Conservation (phyloP, 2,113 vertebrate species). For the Podiceps cristatus region DNA sequence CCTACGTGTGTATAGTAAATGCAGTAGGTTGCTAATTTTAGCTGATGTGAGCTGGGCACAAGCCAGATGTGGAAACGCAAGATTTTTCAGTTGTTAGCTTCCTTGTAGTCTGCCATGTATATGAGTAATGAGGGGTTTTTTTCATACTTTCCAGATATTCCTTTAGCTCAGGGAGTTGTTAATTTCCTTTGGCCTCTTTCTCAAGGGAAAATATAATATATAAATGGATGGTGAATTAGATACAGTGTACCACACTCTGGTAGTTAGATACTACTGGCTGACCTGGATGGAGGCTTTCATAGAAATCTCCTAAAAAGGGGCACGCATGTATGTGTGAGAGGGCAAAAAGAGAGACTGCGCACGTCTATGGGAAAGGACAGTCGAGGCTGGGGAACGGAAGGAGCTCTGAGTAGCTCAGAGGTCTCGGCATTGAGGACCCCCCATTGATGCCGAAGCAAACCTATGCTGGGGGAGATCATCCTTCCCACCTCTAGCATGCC, state of each 20-base stretch:
- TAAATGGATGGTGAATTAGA: background rate
- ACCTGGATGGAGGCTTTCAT: background rate
- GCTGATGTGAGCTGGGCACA: background rate
- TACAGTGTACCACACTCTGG: background rate
- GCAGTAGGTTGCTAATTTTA: constrained; percentile 39
- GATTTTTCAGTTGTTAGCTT: constrained; percentile 18
- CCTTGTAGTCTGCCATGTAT: background rate
- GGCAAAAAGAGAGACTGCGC: background rate
- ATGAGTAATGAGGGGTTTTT: background rate
- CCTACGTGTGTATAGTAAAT: background rate
- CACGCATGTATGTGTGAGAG: fast-evolving
- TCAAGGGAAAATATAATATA: background rate
- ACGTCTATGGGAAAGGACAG: background rate
- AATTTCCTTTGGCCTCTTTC: background rate
- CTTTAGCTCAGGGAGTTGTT: background rate
- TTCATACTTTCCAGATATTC: background rate
- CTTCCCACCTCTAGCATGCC: background rate
- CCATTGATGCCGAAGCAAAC: background rate
- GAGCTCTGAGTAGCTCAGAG: background rate
- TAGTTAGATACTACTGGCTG: background rate
- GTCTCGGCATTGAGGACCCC: background rate
- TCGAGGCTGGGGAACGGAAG: background rate
- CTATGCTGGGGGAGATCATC: background rate
- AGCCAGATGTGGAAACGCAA: constrained; percentile 10
- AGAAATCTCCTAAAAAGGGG: background rate